These are phyloP conservation scores for Pelochelys cantorii DNA, from an alignment of 2,797 vertebrate species.

Conservation along the genomic window DNA sequence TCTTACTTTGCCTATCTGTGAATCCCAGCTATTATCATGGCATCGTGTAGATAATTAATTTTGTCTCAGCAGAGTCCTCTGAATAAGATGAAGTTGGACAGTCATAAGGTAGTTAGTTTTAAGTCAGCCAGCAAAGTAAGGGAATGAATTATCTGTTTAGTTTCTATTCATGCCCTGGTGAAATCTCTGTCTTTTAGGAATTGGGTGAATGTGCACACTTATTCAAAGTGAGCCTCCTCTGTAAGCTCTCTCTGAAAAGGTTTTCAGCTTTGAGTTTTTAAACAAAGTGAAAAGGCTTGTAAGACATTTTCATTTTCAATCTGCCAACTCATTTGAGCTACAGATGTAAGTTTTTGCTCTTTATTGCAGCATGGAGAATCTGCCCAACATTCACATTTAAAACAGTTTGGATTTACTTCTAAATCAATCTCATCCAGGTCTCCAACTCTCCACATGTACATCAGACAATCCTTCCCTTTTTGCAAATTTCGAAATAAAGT, in stretches of 20 bases:
- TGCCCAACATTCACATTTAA: background rate
- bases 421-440: background rate
- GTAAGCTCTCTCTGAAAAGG: slow-evolving; percentile 6
- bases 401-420: background rate
- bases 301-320: background rate
- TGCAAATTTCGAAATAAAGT: background rate
- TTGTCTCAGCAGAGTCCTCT: slow-evolving; percentile 21
- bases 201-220: background rate
- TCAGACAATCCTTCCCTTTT: background rate
- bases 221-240: slow-evolving; percentile 35
- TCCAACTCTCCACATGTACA: background rate
- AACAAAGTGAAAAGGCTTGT: slow-evolving; percentile 18
- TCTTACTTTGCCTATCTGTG: background rate
- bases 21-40: background rate
- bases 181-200: slow-evolving; percentile 23
- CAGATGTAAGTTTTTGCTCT: background rate
- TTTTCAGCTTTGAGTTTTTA: slow-evolving; percentile 29
- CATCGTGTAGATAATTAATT: slow-evolving; percentile 20
- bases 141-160: background rate
- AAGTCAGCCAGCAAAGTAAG: background rate
- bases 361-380: background rate
- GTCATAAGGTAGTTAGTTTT: slow-evolving; percentile 36
- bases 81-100: background rate
- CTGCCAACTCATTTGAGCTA: background rate
- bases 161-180: slow-evolving; percentile 3